phyloP scores from a whole-genome alignment of 2,113 vertebrate genomes.

The Hippocampus mohnikei region DNA sequence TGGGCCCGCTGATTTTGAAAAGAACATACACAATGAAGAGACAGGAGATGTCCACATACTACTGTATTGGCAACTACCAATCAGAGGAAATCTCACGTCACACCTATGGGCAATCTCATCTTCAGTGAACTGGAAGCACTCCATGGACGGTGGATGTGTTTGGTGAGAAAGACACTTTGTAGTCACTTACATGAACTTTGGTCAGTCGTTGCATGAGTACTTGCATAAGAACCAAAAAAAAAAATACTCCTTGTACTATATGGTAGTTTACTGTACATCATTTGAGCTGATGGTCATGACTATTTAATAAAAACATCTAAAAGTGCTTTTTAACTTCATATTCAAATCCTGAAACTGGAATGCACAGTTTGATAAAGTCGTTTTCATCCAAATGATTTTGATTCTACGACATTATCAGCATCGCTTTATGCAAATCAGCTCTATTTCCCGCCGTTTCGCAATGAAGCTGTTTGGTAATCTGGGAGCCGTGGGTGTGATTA shows the following conservation, averaged over 20 bases:
- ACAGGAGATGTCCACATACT: too few species aligned
- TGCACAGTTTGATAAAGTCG: constrained; percentile 16
- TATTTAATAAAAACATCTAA: background rate
- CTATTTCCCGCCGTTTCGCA: constrained; percentile 20
- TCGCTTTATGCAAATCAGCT: background rate
- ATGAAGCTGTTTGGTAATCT: constrained; percentile 24
- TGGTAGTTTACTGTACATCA: background rate
- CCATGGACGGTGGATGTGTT: background rate
- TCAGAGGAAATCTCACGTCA: too few species aligned
- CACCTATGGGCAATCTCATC: too few species aligned
- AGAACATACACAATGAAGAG: too few species aligned
- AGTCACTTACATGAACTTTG: background rate
- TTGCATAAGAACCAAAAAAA: constrained; percentile 10
- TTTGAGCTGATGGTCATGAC: background rate
- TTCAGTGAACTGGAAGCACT: too few species aligned
- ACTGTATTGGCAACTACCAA: too few species aligned
- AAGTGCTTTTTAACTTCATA: background rate
- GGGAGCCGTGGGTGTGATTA: background rate
- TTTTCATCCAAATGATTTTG: constrained; percentile 7
- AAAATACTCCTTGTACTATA: background rate
- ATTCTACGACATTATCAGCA: constrained; percentile 14
- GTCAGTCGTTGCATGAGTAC: constrained; percentile 13
- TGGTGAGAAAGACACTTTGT: constrained; percentile 1
- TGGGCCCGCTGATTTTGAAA: too few species aligned
- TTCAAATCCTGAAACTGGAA: constrained; percentile 7